Evolutionary conservation across 1,140 invertebrate genomes (phyloP).

Genomic region (Carposina sasakii): DNA sequence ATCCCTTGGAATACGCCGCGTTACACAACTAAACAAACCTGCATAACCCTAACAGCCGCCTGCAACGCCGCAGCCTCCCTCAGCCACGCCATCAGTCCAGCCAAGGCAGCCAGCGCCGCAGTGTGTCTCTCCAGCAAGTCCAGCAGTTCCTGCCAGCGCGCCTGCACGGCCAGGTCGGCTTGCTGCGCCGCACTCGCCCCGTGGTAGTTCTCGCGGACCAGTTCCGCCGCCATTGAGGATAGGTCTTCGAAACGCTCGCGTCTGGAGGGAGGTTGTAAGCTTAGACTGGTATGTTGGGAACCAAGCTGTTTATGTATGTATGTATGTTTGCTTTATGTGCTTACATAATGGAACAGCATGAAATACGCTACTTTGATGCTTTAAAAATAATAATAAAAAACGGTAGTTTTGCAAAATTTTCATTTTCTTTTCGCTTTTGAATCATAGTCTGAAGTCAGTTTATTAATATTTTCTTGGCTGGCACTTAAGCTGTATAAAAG

Average conservation of each 20-base stretch:
- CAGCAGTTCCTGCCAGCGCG: slow-evolving; percentile 90
- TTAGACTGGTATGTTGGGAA: too few relatives aligned
- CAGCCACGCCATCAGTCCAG: slow-evolving; percentile 87
- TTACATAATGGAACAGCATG: too few relatives aligned
- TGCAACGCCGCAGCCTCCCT: slow-evolving; percentile 94
- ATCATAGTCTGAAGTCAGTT: too few relatives aligned
- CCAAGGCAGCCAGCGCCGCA: slow-evolving; percentile 82
- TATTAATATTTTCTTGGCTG: too few relatives aligned
- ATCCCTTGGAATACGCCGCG: not conserved
- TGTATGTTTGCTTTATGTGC: too few relatives aligned
- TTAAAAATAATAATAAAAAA: too few relatives aligned
- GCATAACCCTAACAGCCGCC: slow-evolving; percentile 86
- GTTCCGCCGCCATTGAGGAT: slow-evolving; percentile 91
- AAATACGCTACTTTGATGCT: too few relatives aligned
- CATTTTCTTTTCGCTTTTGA: too few relatives aligned
- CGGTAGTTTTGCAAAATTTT: too few relatives aligned
- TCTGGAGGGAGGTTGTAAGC: slow-evolving; percentile 69
- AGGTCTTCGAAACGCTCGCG: slow-evolving; percentile 96
- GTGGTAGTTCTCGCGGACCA: slow-evolving; percentile 94
- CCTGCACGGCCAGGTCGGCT: slow-evolving; percentile 89
- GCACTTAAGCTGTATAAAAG: too few relatives aligned
- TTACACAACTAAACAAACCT: slow-evolving; percentile 63
- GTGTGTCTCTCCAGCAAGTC: slow-evolving; percentile 87
- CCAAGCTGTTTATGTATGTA: too few relatives aligned
- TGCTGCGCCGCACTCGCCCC: slow-evolving; percentile 86